Conservation (phyloP, 2,797 vertebrate genomes). For the Sebastes trivittatus region DNA sequence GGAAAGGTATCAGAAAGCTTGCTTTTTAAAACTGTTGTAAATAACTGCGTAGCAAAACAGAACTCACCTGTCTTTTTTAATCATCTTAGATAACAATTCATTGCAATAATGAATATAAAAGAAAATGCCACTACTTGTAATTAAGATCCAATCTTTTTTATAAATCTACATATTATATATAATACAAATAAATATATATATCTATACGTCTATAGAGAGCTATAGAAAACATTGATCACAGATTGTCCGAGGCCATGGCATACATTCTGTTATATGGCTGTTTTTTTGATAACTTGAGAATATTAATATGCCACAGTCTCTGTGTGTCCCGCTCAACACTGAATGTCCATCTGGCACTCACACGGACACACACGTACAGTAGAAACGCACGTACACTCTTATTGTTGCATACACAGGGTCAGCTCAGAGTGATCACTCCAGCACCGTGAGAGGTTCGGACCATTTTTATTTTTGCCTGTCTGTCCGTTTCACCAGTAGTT, state of each 20-base stretch:
- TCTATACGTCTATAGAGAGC: slow-evolving; percentile 78
- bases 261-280: slow-evolving; percentile 85
- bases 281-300: slow-evolving; percentile 78
- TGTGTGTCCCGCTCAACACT: slow-evolving; percentile 86
- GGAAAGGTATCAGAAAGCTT: slow-evolving; percentile 84
- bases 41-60: slow-evolving; percentile 92
- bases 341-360: slow-evolving; percentile 83
- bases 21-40: slow-evolving; percentile 97
- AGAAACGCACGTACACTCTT: slow-evolving; percentile 47
- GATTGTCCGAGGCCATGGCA: slow-evolving; percentile 88
- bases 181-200: slow-evolving; percentile 79
- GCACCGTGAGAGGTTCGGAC: slow-evolving; percentile 77
- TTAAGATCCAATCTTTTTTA: slow-evolving; percentile 87
- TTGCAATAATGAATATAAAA: slow-evolving; percentile 99
- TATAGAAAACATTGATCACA: slow-evolving; percentile 88
- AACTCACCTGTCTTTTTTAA: slow-evolving; percentile 96
- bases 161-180: slow-evolving; percentile 84
- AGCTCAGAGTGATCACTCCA: slow-evolving; percentile 55
- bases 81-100: slow-evolving; percentile 96
- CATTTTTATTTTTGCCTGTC: slow-evolving; percentile 59
- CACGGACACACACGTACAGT: slow-evolving; percentile 57
- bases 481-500: slow-evolving; percentile 25
- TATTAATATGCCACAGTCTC: slow-evolving; percentile 81
- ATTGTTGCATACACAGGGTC: slow-evolving; percentile 65
- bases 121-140: slow-evolving; percentile 94